Evolutionary conservation across 1,140 invertebrate genomes (phyloP).

Genomic region (Diabrotica virgifera): DNA sequence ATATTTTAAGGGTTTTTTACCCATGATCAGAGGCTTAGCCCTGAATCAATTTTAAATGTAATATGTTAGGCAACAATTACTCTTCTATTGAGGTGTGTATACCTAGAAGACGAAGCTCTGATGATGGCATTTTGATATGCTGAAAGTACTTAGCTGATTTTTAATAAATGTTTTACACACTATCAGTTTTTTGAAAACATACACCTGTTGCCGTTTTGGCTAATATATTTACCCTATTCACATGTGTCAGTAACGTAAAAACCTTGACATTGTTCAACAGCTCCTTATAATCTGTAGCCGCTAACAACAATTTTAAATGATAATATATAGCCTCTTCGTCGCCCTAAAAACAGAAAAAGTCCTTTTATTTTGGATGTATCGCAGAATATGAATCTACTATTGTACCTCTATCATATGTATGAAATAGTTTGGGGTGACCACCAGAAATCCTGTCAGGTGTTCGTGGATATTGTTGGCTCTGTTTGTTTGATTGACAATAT

Average conservation of each 20-base stretch:
- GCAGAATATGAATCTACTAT: neutral
- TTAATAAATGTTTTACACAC: no score
- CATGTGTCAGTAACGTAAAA: conserved; percentile 7
- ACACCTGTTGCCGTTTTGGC: no score
- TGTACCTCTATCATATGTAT: conserved; percentile 12
- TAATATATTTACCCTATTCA: conserved; percentile 8
- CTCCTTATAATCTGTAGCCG: neutral
- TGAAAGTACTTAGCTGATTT: no score
- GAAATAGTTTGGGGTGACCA: conserved; percentile 4
- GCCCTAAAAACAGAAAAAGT: conserved; percentile 9
- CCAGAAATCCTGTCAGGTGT: conserved; percentile 6
- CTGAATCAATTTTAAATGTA: no score
- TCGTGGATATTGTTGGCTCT: neutral
- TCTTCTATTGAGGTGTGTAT: no score
- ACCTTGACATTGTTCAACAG: conserved; percentile 5
- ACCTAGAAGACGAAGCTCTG: no score
- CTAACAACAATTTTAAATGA: conserved; percentile 4
- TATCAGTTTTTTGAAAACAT: no score
- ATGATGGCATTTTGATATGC: no score
- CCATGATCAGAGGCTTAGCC: no score
- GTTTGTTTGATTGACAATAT: neutral
- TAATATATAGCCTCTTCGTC: conserved; percentile 10
- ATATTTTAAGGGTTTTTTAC: no score
- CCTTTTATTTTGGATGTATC: neutral
- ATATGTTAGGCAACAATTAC: no score